phyloP scores from a whole-genome alignment of 2,888 invertebrate species.

The Pterostichus madidus region DNA sequence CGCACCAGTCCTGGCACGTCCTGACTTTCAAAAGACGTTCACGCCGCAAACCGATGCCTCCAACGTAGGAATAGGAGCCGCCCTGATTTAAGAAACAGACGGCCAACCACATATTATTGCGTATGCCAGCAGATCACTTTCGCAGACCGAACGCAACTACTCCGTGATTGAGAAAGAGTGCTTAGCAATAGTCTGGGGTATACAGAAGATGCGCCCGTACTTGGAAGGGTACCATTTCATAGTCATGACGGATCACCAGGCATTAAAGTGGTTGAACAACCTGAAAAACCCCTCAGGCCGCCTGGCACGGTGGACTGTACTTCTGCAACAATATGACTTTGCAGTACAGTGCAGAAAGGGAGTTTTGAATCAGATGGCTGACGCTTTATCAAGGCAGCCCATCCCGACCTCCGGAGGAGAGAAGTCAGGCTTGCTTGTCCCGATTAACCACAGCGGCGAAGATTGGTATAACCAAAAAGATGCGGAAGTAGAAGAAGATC shows the following conservation, averaged over 20 bases:
- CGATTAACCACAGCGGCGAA: too few relatives aligned
- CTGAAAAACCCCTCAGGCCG: constrained; percentile 56
- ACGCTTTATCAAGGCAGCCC: neutral
- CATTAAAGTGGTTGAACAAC: constrained; percentile 18
- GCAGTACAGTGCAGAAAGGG: constrained; percentile 24
- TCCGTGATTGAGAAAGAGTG: constrained; percentile 59
- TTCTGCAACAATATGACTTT: constrained; percentile 33
- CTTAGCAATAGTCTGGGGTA: constrained; percentile 64
- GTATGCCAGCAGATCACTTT: constrained; percentile 66
- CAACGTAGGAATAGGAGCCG: constrained; percentile 60
- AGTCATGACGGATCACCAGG: constrained; percentile 60
- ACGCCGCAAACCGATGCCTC: constrained; percentile 65
- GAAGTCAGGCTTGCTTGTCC: too few relatives aligned
- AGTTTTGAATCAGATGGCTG: constrained; percentile 6
- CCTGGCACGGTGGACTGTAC: constrained; percentile 33
- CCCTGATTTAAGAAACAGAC: constrained; percentile 51
- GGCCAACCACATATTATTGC: constrained; percentile 59
- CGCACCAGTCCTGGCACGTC: constrained; percentile 67
- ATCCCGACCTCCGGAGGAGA: too few relatives aligned
- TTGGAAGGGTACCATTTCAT: constrained; percentile 66
- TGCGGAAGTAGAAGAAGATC: neutral
- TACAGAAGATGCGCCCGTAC: constrained; percentile 64
- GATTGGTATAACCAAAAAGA: constrained; percentile 13
- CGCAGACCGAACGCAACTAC: too few relatives aligned
- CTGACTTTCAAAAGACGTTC: constrained; percentile 68